Conservation (phyloP, 2,888 invertebrate genomes). For the Mythimna albipuncta region DNA sequence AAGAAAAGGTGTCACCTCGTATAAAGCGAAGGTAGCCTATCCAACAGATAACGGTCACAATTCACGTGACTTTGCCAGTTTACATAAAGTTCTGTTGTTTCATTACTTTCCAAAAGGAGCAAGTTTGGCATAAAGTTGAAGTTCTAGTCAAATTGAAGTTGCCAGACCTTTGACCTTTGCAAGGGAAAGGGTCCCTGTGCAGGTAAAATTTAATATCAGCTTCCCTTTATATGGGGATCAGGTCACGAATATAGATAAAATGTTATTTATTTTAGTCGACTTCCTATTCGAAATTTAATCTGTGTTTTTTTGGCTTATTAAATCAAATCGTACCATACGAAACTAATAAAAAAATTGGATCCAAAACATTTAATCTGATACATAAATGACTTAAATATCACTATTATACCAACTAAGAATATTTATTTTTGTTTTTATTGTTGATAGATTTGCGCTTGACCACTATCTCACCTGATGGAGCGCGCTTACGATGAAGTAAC, state of each 20-base stretch:
- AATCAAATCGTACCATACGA: too few relatives aligned
- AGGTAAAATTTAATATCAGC: constrained; percentile 10
- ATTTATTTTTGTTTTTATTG: too few relatives aligned
- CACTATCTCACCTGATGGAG: too few relatives aligned
- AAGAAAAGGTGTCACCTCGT: neutral
- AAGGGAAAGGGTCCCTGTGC: neutral
- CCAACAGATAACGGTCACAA: neutral
- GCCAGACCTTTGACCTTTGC: constrained; percentile 14
- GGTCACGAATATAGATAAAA: neutral
- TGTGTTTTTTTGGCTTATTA: too few relatives aligned
- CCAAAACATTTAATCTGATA: too few relatives aligned
- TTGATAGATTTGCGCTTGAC: too few relatives aligned
- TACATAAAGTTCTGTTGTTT: constrained; percentile 15
- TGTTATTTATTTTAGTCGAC: neutral
- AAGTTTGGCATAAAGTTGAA: constrained; percentile 11
- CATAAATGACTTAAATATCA: too few relatives aligned
- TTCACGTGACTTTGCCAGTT: constrained; percentile 13
- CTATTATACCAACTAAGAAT: too few relatives aligned
- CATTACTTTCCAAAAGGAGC: constrained; percentile 13
- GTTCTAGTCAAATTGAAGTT: constrained; percentile 24
- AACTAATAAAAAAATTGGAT: too few relatives aligned
- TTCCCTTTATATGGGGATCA: neutral
- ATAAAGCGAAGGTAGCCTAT: neutral
- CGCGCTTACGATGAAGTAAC: too few relatives aligned
- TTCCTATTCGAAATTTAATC: too few relatives aligned